These are phyloP conservation scores for Rhyacophila brunnea DNA, from an alignment of 1,140 invertebrate genomes.

Conservation along the genomic window DNA sequence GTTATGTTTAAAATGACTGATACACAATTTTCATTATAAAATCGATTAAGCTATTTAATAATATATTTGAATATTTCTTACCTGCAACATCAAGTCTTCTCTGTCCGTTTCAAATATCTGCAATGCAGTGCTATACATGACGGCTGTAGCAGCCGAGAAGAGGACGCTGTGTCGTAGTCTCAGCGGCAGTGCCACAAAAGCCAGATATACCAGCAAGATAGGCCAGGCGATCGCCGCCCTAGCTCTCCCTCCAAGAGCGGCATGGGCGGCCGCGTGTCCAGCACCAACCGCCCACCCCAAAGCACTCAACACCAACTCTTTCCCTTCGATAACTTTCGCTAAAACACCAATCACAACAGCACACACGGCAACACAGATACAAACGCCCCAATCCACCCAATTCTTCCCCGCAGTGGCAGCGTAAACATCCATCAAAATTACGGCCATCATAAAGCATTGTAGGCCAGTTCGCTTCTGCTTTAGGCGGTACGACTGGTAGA, in stretches of 20 bases:
- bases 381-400: slow-evolving; percentile 40
- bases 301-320: slow-evolving; percentile 37
- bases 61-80: slow-evolving; percentile 43
- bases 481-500: slow-evolving; percentile 74
- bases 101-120: slow-evolving; percentile 48
- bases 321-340: slow-evolving; percentile 55
- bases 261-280: slow-evolving; percentile 49
- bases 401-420: slow-evolving; percentile 59
- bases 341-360: slow-evolving; percentile 56
- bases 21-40: too few species aligned
- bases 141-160: slow-evolving; percentile 42
- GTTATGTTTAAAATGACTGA: too few species aligned
- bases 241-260: slow-evolving; percentile 42
- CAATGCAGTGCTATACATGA: slow-evolving; percentile 40
- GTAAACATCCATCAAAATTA: slow-evolving; percentile 62
- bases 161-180: slow-evolving; percentile 63
- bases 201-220: slow-evolving; percentile 78
- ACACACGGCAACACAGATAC: slow-evolving; percentile 41
- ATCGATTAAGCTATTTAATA: too few species aligned
- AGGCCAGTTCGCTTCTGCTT: slow-evolving; percentile 74
- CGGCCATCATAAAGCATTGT: slow-evolving; percentile 68
- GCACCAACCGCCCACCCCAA: slow-evolving; percentile 54
- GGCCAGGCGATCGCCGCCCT: slow-evolving; percentile 69
- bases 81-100: slow-evolving; percentile 56
- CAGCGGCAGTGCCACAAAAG: slow-evolving; percentile 80